Conservation (phyloP, 2,888 invertebrate species). For the Apotomis turbidana region DNA sequence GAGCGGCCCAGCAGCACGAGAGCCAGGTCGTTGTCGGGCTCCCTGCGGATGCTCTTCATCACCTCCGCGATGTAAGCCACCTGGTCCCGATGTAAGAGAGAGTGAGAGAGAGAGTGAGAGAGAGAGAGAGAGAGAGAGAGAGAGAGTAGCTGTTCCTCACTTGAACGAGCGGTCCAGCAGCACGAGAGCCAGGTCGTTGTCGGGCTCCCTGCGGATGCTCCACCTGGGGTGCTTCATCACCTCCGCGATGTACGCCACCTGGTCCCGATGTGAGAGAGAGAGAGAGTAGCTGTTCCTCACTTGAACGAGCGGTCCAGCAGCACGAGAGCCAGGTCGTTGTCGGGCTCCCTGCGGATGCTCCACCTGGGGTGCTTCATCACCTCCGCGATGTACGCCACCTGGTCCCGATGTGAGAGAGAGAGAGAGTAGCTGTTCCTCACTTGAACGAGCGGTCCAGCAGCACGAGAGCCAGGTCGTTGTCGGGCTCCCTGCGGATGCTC, state of each 20-base stretch:
- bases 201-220: slow-evolving; percentile 65
- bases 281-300: slow-evolving; percentile 48
- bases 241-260: slow-evolving; percentile 63
- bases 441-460: slow-evolving; percentile 60
- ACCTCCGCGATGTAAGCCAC: too few relatives aligned
- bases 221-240: slow-evolving; percentile 70
- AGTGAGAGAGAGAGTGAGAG: too few relatives aligned
- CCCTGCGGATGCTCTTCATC: too few relatives aligned
- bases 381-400: slow-evolving; percentile 63
- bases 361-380: slow-evolving; percentile 70
- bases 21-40: too few relatives aligned
- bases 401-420: too few relatives aligned
- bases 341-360: slow-evolving; percentile 65
- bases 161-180: slow-evolving; percentile 60
- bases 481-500: slow-evolving; percentile 65
- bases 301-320: slow-evolving; percentile 60
- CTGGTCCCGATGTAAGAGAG: too few relatives aligned
- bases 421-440: slow-evolving; percentile 49
- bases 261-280: slow-evolving; percentile 55
- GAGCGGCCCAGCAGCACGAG: too few relatives aligned
- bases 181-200: slow-evolving; percentile 66
- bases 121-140: too few relatives aligned
- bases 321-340: slow-evolving; percentile 66
- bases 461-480: slow-evolving; percentile 66
- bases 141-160: slow-evolving; percentile 48